Evolutionary conservation across 1,140 invertebrate species (phyloP).

Genomic region (Drosophila parabipectinata): DNA sequence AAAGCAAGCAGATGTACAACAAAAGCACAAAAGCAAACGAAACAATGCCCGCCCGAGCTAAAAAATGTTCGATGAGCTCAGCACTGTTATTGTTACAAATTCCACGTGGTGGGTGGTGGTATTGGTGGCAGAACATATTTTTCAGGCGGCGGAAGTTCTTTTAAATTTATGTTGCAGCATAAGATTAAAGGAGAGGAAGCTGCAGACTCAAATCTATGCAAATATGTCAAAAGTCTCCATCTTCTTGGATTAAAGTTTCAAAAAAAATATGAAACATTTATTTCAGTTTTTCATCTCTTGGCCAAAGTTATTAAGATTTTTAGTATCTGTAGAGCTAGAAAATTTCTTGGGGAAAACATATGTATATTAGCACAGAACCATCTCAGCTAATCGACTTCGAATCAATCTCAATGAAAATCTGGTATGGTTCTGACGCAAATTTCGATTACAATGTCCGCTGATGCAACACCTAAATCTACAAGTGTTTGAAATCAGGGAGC

Average conservation of each 20-base stretch:
- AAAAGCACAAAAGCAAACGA: conserved; percentile 39
- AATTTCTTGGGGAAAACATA: background rate
- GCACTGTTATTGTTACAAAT: conserved; percentile 62
- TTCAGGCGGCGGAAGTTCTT: conserved; percentile 42
- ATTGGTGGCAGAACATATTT: background rate
- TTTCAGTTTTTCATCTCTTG: conserved; percentile 7
- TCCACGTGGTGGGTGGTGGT: conserved; percentile 1
- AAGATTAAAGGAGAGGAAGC: conserved; percentile 31
- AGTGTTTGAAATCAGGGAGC: conserved; percentile 37
- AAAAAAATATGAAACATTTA: conserved; percentile 18
- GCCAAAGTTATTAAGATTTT: conserved; percentile 30
- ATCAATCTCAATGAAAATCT: conserved; percentile 59
- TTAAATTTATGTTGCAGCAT: conserved; percentile 46
- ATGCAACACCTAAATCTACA: conserved; percentile 59
- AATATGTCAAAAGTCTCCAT: conserved; percentile 55
- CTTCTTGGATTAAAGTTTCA: conserved; percentile 2
- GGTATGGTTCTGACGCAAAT: conserved; percentile 44
- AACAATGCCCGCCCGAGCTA: conserved; percentile 33
- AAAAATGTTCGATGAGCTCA: conserved; percentile 71
- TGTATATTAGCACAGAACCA: background rate
- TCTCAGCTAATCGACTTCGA: background rate
- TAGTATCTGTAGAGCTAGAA: conserved; percentile 5
- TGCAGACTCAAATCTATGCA: conserved; percentile 50
- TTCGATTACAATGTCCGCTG: conserved; percentile 62
- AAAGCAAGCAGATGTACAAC: conserved; percentile 63